phyloP scores from a whole-genome alignment of 2,113 vertebrate genomes.

The Noturus placidus region DNA sequence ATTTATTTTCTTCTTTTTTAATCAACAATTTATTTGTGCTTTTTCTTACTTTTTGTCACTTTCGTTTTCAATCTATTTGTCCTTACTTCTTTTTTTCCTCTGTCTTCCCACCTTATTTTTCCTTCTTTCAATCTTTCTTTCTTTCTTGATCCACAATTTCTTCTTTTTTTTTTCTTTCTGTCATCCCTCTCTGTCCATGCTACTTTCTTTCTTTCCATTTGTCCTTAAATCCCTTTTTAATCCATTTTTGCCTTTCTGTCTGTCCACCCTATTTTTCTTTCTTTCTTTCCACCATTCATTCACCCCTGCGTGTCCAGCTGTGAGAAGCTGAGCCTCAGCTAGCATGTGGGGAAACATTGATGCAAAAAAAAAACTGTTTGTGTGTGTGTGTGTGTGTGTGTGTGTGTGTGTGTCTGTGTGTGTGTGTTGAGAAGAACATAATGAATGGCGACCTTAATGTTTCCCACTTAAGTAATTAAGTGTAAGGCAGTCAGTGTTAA shows the following conservation, averaged over 20 bases:
- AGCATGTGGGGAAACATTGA: not conserved
- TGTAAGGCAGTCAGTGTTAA: slow-evolving; percentile 3
- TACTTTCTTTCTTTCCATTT: not conserved
- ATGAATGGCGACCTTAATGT: slow-evolving; percentile 36
- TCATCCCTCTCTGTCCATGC: not conserved
- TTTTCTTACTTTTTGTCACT: not conserved
- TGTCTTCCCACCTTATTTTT: not conserved
- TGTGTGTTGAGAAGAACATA: slow-evolving; percentile 19
- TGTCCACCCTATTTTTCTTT: not conserved
- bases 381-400: slow-evolving; percentile 7
- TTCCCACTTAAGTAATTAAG: slow-evolving; percentile 41
- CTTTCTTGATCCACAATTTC: not conserved
- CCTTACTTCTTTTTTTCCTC: too few species aligned
- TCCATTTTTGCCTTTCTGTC: not conserved
- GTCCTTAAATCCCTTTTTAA: too few species aligned
- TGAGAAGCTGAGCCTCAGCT: not conserved
- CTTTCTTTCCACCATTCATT: not conserved
- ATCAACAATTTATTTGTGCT: not conserved
- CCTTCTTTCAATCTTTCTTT: not conserved
- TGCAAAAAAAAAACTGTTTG: not conserved
- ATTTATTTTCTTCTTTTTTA: too few species aligned
- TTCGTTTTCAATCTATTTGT: not conserved
- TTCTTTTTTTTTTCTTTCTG: not conserved
- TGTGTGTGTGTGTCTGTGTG: not conserved
- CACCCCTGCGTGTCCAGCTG: not conserved